Evolutionary conservation across 1,140 invertebrate genomes (phyloP).

Genomic region (Cryptotermes secundus): DNA sequence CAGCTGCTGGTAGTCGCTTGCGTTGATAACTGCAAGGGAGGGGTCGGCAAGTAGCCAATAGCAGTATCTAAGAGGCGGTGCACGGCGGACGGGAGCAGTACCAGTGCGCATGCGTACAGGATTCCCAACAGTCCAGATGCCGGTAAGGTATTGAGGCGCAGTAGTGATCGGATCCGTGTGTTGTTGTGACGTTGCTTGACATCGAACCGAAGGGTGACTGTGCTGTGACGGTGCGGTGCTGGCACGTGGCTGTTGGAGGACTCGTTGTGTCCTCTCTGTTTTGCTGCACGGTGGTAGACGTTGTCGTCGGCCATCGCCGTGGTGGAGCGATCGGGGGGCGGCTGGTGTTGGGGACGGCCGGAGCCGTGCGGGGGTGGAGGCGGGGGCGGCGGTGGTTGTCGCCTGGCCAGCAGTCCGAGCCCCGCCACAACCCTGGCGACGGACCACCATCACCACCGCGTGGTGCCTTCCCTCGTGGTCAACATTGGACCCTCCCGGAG

Average conservation of each 20-base stretch:
- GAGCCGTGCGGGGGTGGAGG: slow-evolving; percentile 24
- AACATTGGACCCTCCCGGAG: slow-evolving; percentile 49
- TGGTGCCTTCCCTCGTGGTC: slow-evolving; percentile 38
- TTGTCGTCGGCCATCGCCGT: neutral
- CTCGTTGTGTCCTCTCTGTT: neutral
- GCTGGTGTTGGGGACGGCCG: slow-evolving; percentile 27
- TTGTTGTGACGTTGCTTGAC: neutral
- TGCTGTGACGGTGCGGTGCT: neutral
- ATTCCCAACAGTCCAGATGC: neutral
- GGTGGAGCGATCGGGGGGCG: slow-evolving; percentile 22
- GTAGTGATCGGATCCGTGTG: neutral
- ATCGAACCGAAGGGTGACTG: neutral
- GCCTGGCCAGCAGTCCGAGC: slow-evolving; percentile 22
- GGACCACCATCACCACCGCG: slow-evolving; percentile 36
- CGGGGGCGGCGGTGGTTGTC: slow-evolving; percentile 23
- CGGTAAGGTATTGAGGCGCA: slow-evolving; percentile 23
- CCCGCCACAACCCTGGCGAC: slow-evolving; percentile 34
- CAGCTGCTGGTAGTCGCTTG: slow-evolving; percentile 39
- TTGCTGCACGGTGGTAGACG: neutral
- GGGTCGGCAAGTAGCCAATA: slow-evolving; percentile 41
- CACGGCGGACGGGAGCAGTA: neutral
- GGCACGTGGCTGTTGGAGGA: neutral
- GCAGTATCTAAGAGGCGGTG: slow-evolving; percentile 43
- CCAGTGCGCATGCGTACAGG: slow-evolving; percentile 23
- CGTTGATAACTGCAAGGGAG: slow-evolving; percentile 38